Percentiles rank a stretch among this genome's conserved stretches.
Conservation (phyloP, 2,888 invertebrate species). For the Leptopilina drosophilae region DNA sequence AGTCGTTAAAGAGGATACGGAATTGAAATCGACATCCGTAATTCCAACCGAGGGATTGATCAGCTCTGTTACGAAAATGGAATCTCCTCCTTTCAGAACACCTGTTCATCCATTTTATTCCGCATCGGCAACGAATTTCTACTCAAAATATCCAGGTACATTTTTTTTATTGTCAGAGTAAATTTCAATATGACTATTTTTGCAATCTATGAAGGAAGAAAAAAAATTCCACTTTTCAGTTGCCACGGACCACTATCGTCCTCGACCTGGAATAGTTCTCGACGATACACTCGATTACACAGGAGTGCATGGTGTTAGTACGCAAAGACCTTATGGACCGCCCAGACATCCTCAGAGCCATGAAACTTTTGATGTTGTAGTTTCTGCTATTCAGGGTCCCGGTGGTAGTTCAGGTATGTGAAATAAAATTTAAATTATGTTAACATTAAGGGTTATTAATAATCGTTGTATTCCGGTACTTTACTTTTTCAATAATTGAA, state of each 20-base stretch:
- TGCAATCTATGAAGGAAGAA: too few species aligned
- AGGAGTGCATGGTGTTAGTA: slow-evolving; percentile 75
- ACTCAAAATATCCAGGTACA: slow-evolving; percentile 66
- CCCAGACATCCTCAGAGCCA: slow-evolving; percentile 77
- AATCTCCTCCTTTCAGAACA: slow-evolving; percentile 50
- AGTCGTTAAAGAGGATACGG: slow-evolving; percentile 52
- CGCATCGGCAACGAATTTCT: slow-evolving; percentile 62
- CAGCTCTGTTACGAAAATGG: slow-evolving; percentile 56
- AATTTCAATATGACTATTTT: too few species aligned
- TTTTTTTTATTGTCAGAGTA: not conserved
- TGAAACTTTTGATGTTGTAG: slow-evolving; percentile 92
- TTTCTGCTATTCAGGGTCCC: slow-evolving; percentile 91
- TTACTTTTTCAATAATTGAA: too few species aligned
- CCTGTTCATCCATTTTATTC: slow-evolving; percentile 41
- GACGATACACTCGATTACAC: slow-evolving; percentile 82
- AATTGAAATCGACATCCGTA: slow-evolving; percentile 55
- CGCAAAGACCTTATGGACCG: slow-evolving; percentile 78
- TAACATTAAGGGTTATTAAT: too few species aligned
- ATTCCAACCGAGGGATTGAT: slow-evolving; percentile 76
- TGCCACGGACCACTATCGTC: slow-evolving; percentile 81
- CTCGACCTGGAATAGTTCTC: slow-evolving; percentile 90
- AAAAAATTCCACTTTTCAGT: slow-evolving; percentile 46
- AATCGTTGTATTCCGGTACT: too few species aligned
- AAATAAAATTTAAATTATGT: slow-evolving; percentile 17
- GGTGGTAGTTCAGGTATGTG: slow-evolving; percentile 78